Conservation (phyloP, 2,113 vertebrate species). For the Polypterus senegalus region DNA sequence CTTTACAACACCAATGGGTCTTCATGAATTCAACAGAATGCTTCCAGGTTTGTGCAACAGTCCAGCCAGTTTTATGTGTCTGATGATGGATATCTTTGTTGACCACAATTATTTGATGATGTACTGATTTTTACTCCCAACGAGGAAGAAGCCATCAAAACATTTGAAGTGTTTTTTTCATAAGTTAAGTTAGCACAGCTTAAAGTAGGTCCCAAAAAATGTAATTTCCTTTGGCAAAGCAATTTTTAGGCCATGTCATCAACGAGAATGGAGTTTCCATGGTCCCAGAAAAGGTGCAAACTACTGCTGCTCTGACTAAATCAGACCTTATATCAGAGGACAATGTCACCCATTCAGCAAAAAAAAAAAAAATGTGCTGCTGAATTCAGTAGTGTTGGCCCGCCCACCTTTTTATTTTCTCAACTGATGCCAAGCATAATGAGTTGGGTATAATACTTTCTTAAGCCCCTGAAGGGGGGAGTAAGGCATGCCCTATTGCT, state of each 20-base stretch:
- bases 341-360: background rate
- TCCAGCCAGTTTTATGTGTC: background rate
- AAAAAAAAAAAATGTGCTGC: background rate
- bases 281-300: background rate
- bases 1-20: constrained; percentile 3
- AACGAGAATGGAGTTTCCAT: background rate
- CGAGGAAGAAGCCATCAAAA: background rate
- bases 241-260: background rate
- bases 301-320: background rate
- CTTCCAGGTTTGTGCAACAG: too few species aligned
- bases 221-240: background rate
- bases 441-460: too few species aligned
- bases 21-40: background rate
- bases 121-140: background rate
- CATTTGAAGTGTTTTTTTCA: background rate
- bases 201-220: constrained; percentile 2
- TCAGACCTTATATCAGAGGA: background rate
- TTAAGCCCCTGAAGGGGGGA: too few species aligned
- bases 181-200: background rate
- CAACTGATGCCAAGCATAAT: too few species aligned
- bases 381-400: too few species aligned
- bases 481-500: too few species aligned
- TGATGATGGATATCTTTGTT: background rate
- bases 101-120: background rate
- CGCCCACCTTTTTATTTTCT: too few species aligned